Conservation (phyloP, 2,113 vertebrate species). For the Lamprologus speciosus region DNA sequence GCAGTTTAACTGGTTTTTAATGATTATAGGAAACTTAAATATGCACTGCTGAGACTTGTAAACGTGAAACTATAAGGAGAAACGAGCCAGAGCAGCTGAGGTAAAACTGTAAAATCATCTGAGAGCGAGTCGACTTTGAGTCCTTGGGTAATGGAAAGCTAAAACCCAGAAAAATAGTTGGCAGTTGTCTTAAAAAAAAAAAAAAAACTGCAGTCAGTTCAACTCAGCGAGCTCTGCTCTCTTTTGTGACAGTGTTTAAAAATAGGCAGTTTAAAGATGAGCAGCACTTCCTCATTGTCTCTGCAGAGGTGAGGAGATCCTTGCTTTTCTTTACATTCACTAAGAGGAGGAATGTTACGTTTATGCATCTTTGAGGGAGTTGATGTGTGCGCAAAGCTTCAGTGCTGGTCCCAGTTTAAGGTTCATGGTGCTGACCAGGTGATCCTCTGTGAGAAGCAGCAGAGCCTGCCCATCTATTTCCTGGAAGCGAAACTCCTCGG, state of each 20-base stretch:
- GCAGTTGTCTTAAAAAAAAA: not conserved
- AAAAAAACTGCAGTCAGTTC: not conserved
- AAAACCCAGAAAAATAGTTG: not conserved
- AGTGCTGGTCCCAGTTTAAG: conserved; percentile 90
- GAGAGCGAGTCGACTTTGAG: not conserved
- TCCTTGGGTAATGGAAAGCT: not conserved
- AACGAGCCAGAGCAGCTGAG: not conserved
- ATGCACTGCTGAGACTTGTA: not conserved
- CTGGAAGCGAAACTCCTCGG: conserved; percentile 84
- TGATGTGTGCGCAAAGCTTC: conserved; percentile 90
- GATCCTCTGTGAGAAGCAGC: conserved; percentile 88
- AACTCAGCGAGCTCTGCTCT: not conserved
- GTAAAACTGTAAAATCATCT: not conserved
- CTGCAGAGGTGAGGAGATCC: not conserved
- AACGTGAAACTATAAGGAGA: not conserved
- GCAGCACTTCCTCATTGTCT: not conserved
- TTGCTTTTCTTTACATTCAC: not conserved
- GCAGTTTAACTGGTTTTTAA: not conserved
- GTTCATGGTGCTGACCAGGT: conserved; percentile 93
- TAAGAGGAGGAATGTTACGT: not conserved
- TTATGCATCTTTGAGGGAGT: conserved; percentile 82
- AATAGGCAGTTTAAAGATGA: not conserved
- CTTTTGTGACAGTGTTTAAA: not conserved
- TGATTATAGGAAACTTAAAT: not conserved
- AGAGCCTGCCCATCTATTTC: conserved; percentile 93